Conservation (phyloP, 2,888 invertebrate species). For the Ethmia dodecea region DNA sequence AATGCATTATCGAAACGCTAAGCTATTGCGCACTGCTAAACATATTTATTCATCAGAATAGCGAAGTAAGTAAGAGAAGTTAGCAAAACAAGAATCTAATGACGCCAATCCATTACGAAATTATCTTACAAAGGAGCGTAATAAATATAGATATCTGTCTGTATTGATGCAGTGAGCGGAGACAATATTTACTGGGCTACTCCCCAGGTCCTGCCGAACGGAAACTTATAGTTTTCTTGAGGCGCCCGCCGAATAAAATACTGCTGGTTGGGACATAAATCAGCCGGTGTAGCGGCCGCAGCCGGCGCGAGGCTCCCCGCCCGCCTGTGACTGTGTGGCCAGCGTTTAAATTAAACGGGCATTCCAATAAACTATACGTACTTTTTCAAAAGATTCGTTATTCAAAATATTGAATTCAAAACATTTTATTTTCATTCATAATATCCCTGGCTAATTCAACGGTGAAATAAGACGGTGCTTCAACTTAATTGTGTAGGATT, state of each 20-base stretch:
- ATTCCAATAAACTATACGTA: no score
- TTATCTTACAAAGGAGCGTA: slow-evolving; percentile 63
- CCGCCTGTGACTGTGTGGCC: slow-evolving; percentile 18
- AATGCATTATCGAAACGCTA: no score
- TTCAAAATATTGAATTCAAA: no score
- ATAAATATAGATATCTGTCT: slow-evolving; percentile 72
- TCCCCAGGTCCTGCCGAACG: slow-evolving; percentile 73
- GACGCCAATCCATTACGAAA: slow-evolving; percentile 70
- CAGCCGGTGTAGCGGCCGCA: slow-evolving; percentile 64
- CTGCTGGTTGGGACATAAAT: slow-evolving; percentile 72
- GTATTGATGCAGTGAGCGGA: slow-evolving; percentile 67
- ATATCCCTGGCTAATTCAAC: no score
- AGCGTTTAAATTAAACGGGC: no score
- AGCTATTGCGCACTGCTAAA: no score
- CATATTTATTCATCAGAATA: no score
- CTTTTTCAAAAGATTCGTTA: no score
- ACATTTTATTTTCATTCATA: no score
- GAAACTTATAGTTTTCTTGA: slow-evolving; percentile 77
- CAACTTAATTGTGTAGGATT: no score
- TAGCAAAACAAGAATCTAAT: slow-evolving; percentile 34
- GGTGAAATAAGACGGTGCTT: no score
- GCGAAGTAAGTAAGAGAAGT: no score
- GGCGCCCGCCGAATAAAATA: slow-evolving; percentile 76
- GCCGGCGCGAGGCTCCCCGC: slow-evolving; percentile 59
- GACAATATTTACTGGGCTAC: slow-evolving; percentile 75